phyloP scores from a whole-genome alignment of 2,113 vertebrate species.

The Morphnarchus princeps region DNA sequence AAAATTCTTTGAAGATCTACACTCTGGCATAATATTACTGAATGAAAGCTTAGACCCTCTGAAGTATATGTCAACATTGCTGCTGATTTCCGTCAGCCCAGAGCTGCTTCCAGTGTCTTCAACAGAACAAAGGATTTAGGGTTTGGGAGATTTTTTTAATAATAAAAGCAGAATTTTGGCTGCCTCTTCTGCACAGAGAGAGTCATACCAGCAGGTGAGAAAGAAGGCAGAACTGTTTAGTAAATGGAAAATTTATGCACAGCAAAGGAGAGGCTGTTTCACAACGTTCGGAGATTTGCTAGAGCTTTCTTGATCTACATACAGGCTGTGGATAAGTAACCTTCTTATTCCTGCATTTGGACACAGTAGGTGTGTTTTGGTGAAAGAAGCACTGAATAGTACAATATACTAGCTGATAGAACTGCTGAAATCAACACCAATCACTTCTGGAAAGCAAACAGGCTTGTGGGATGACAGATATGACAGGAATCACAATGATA shows the following conservation, averaged over 20 bases:
- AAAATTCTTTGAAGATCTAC: conserved; percentile 43
- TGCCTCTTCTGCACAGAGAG: neutral
- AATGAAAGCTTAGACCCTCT: neutral
- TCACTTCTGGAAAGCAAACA: conserved; percentile 19
- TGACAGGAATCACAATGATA: neutral
- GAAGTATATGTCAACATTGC: neutral
- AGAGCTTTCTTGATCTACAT: neutral
- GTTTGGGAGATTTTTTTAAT: neutral
- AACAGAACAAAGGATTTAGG: neutral
- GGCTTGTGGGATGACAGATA: conserved; percentile 9
- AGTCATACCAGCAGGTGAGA: neutral
- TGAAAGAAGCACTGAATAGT: neutral
- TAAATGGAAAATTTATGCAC: neutral
- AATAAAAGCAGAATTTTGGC: conserved; percentile 11
- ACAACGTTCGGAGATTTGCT: neutral
- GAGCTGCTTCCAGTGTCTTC: neutral
- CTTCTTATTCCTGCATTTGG: neutral
- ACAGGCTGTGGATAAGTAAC: neutral
- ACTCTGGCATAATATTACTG: neutral
- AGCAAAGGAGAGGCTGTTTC: neutral
- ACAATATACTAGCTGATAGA: neutral
- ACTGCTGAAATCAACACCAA: conserved; percentile 15
- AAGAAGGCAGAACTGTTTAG: neutral
- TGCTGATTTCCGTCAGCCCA: neutral
- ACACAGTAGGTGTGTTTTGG: neutral